Conservation (phyloP, 2,888 invertebrate genomes). For the Orthosia incerta region DNA sequence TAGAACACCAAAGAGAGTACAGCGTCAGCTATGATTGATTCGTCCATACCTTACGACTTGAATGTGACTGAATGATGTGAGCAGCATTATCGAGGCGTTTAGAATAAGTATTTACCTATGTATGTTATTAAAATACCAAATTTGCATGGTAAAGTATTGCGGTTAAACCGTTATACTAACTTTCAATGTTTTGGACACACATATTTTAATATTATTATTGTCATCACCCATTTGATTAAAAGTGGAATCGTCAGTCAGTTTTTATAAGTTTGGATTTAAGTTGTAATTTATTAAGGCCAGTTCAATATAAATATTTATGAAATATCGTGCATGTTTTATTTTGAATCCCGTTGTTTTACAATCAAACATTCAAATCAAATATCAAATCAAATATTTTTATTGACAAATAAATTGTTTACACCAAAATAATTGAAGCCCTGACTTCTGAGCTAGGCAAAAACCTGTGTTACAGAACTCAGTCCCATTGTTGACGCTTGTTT, state of each 20-base stretch:
- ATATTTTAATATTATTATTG: conserved; percentile 34
- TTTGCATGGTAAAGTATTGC: conserved; percentile 63
- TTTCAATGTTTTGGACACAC: conserved; percentile 52
- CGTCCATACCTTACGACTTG: conserved; percentile 71
- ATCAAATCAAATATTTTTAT: too few species aligned
- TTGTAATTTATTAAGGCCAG: conserved; percentile 87
- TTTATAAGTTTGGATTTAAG: conserved; percentile 76
- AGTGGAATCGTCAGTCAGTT: conserved; percentile 75
- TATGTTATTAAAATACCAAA: conserved; percentile 63
- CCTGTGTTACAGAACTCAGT: too few species aligned
- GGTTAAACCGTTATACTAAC: conserved; percentile 76
- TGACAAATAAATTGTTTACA: too few species aligned
- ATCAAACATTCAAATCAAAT: not conserved
- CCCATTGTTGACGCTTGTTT: too few species aligned
- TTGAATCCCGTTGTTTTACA: not conserved
- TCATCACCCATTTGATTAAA: conserved; percentile 53
- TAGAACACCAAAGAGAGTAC: conserved; percentile 89
- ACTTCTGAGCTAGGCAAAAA: too few species aligned
- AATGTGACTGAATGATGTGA: conserved; percentile 71
- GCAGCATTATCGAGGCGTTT: conserved; percentile 69
- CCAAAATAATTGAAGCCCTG: too few species aligned
- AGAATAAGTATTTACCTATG: conserved; percentile 56
- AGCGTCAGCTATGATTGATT: conserved; percentile 71
- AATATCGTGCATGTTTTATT: conserved; percentile 66
- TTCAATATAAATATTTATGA: conserved; percentile 85